Evolutionary conservation across 2,113 vertebrate genomes (phyloP).

Genomic region (Osmerus eperlanus): DNA sequence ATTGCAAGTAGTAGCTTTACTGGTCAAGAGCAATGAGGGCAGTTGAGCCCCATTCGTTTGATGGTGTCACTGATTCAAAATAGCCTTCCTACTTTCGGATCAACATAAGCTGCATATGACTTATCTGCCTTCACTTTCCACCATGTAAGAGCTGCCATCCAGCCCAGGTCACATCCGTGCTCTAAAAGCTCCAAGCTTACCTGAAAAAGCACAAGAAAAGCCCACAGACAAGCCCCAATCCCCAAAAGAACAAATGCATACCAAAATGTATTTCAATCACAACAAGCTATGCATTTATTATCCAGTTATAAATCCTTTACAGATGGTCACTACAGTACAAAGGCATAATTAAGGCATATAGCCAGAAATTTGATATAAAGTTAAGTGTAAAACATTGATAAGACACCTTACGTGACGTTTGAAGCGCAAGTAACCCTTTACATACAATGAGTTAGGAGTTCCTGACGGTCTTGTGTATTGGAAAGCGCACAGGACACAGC

Average conservation of each 20-base stretch:
- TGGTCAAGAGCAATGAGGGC: slow-evolving; percentile 36
- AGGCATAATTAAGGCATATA: slow-evolving; percentile 56
- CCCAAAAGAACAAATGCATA: slow-evolving; percentile 75
- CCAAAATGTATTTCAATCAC: slow-evolving; percentile 73
- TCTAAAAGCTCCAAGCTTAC: slow-evolving; percentile 74
- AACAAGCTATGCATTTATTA: slow-evolving; percentile 80
- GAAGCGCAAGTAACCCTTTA: slow-evolving; percentile 70
- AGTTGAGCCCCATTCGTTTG: slow-evolving; percentile 32
- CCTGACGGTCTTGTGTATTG: slow-evolving; percentile 68
- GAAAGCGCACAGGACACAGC: slow-evolving; percentile 71
- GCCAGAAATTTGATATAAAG: slow-evolving; percentile 57
- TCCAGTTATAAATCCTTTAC: slow-evolving; percentile 69
- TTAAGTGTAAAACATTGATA: slow-evolving; percentile 59
- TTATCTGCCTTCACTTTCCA: slow-evolving; percentile 74
- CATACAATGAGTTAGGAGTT: slow-evolving; percentile 73
- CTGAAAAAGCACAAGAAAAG: slow-evolving; percentile 81
- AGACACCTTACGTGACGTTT: slow-evolving; percentile 67
- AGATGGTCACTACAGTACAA: slow-evolving; percentile 72
- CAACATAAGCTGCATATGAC: slow-evolving; percentile 65
- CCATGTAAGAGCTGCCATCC: slow-evolving; percentile 71
- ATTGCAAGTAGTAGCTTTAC: slow-evolving; percentile 43
- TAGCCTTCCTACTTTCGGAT: slow-evolving; percentile 44
- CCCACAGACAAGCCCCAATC: slow-evolving; percentile 64
- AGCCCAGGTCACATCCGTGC: slow-evolving; percentile 70
- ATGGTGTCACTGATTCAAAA: slow-evolving; percentile 25